Percentiles rank a stretch among this genome's conserved stretches.
Conservation (phyloP, 2,113 vertebrate species). For the Vombatus ursinus region DNA sequence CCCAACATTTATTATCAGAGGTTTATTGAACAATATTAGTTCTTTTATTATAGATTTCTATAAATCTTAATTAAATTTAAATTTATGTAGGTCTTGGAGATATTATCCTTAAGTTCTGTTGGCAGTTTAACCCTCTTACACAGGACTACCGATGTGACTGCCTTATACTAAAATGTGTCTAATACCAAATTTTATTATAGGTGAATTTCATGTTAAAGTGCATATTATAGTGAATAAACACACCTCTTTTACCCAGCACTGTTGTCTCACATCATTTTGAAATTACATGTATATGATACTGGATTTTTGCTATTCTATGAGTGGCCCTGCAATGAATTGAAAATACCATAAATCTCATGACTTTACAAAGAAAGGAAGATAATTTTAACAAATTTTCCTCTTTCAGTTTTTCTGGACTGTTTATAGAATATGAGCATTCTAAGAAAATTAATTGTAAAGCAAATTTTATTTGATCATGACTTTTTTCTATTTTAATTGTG, state of each 20-base stretch:
- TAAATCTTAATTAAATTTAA: background rate
- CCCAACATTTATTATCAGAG: background rate
- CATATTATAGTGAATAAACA: background rate
- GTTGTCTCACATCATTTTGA: background rate
- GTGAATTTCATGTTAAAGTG: background rate
- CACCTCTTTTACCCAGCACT: background rate
- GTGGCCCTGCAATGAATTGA: background rate
- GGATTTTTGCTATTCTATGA: constrained; percentile 11
- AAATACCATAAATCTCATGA: background rate
- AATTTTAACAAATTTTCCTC: constrained; percentile 16
- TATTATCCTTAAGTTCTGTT: background rate
- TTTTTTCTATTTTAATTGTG: constrained; percentile 16
- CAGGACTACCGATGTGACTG: background rate
- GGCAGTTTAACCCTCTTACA: background rate
- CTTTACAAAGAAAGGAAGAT: background rate
- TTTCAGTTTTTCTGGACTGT: constrained; percentile 2
- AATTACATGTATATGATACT: background rate
- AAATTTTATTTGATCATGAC: background rate
- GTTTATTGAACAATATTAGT: background rate
- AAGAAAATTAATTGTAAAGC: constrained; percentile 4
- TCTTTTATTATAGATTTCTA: background rate
- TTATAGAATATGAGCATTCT: constrained; percentile 2
- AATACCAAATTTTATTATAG: background rate
- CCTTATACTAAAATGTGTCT: background rate
- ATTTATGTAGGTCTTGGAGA: background rate